Evolutionary conservation across 2,888 invertebrate genomes (phyloP).

Genomic region (Ichneumon xanthorius): DNA sequence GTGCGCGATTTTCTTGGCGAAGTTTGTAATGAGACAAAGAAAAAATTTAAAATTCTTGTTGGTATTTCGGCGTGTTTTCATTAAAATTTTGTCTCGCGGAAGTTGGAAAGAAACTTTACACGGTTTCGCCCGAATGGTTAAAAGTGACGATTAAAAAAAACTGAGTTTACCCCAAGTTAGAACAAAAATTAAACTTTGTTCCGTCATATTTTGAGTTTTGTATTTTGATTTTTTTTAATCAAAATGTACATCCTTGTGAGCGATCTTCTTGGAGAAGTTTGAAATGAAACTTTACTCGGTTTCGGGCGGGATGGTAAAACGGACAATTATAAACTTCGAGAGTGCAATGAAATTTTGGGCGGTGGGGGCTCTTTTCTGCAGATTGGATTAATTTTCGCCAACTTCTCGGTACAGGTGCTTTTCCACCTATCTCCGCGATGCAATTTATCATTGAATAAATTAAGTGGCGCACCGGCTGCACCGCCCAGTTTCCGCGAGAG

Average conservation of each 20-base stretch:
- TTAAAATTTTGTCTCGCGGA: too few species aligned
- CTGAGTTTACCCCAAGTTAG: too few species aligned
- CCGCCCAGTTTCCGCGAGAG: slow-evolving; percentile 20
- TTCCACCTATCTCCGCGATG: slow-evolving; percentile 7
- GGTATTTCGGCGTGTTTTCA: too few species aligned
- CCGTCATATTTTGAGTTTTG: not conserved
- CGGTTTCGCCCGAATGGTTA: too few species aligned
- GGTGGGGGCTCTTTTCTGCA: too few species aligned
- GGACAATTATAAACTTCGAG: not conserved
- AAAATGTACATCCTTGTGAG: not conserved
- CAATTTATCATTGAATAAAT: slow-evolving; percentile 53
- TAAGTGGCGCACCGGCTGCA: slow-evolving; percentile 29
- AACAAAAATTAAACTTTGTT: not conserved
- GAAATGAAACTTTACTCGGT: not conserved
- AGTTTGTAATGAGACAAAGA: not conserved
- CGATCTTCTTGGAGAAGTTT: not conserved
- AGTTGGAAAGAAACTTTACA: too few species aligned
- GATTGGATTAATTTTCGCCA: slow-evolving; percentile 9
- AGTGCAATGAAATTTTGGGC: slow-evolving; percentile 6
- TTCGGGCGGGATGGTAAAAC: not conserved
- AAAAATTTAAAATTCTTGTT: too few species aligned
- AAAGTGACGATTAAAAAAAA: too few species aligned
- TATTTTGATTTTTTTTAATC: not conserved
- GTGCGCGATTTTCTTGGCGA: not conserved
- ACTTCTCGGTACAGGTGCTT: slow-evolving; percentile 23